Evolutionary conservation across 2,797 vertebrate genomes (phyloP), one percentile per base, ranked within the genome.

Genomic region (Premnoplex brunnescens): DNA sequence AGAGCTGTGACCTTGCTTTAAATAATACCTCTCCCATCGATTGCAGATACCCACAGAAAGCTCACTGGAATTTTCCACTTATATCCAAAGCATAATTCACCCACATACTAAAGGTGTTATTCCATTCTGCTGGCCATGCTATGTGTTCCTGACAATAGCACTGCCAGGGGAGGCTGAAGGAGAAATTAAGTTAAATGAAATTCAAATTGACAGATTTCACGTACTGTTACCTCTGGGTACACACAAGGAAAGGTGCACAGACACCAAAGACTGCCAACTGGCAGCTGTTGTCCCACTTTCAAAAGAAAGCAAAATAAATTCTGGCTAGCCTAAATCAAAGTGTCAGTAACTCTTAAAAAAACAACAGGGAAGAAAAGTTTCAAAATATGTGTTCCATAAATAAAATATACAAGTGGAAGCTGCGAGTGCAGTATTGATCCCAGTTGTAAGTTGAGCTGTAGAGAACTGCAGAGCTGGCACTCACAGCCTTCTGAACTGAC

Each of bases 401-500:
- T 96, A 96, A 97, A 97, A 89, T 39, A 80, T 46, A 72, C 86
- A 91, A 88, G 89, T 59, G 75, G 77, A 94, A 85, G 58, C 83
- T 80, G 93, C 51, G 49, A 88, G 64, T 58, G 59, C 69, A 49
- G 78, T 93, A 94, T 96, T 93, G 96, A 97, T 97, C 95, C 93
- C 96, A 95, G 87, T 9, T 95, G 93, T 78, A 91, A 95, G 92
- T 4, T 63, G 90, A 88, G 95, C 71, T 30, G 68, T 8, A 27
- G 79, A 95, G 95, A 97, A 95, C 26, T 94, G 97, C 95, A 92
- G 79, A 73, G 85, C 5, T 95, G 92, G 93, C 94, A 91, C 84
- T 96, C 88, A 46, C 10, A 64, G 66, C 34, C 68, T 52, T n/a
- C 77, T 27, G 74, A 95, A n/a, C 9, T 49, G 85, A 84, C 83